Evolutionary conservation across 2,113 vertebrate genomes (phyloP).

Genomic region (Hucho hucho): DNA sequence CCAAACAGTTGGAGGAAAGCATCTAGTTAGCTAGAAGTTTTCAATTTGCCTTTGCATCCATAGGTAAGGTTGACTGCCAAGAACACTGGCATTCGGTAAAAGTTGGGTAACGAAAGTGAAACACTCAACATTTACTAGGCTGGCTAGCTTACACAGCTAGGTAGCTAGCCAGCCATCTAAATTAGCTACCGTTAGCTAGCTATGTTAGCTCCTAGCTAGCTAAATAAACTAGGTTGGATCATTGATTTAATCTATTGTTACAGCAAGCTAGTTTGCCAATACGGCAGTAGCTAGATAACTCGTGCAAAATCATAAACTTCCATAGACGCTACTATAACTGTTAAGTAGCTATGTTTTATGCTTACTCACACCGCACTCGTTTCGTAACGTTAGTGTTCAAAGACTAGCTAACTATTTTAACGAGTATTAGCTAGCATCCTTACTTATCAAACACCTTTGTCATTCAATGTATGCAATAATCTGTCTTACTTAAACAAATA

Average conservation of each 20-base stretch:
- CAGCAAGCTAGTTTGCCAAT: no score
- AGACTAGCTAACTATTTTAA: constrained; percentile 28
- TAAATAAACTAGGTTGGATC: background rate
- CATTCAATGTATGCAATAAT: background rate
- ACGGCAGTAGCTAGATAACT: background rate
- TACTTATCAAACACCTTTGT: background rate
- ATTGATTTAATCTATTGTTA: no score
- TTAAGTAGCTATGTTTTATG: constrained; percentile 50
- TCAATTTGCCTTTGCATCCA: no score
- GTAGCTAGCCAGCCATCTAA: no score
- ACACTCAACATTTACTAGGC: background rate
- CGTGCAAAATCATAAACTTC: background rate
- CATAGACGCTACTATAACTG: constrained; percentile 4
- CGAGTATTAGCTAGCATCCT: no score
- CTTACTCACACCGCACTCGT: constrained; percentile 66
- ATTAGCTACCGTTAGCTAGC: background rate
- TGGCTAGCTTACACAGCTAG: background rate
- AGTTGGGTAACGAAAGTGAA: no score
- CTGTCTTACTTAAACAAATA: background rate
- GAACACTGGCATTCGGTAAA: no score
- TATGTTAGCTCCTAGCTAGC: background rate
- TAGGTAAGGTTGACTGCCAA: no score
- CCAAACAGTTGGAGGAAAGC: no score
- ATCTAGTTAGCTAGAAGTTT: no score
- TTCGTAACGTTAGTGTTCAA: constrained; percentile 10